Base-by-base conservation (phyloP, 2,113 vertebrate species). In the Dipodomys merriami region DNA sequence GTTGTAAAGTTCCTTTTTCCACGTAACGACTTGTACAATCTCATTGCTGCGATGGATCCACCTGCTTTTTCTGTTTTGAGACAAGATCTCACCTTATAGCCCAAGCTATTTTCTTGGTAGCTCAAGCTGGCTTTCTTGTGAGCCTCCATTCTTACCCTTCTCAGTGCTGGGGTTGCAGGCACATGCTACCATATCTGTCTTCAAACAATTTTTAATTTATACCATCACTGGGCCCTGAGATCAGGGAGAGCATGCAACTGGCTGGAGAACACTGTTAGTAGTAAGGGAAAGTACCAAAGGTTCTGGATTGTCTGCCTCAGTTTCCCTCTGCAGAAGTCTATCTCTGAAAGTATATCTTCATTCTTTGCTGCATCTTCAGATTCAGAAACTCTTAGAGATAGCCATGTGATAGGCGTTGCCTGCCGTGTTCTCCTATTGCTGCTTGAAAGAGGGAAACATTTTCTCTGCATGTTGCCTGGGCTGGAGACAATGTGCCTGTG, bases 381-480 rank as follows among this genome's bases (percentile, higher is more conserved):
- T 73, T 46, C 8, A 7, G 71, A 64, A 20, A 33, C 62, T 46
- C 23, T 3, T 0, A 3, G n/a, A 25, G 22, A 53, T 39, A 83
- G 35, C 22, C 2, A 1, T 22, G 23, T 27, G 44, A 77, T 19
- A 33, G 35, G 5, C 4, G 19, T 27, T 3, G 9, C 2, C 23
- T 46, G 33, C 33, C 1, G 1, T 22, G 94, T 88, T 90, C 46
- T 88, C n/a, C 35, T n/a, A 86, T 23, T 57, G 71, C 73, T 96
- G 76, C 44, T 23, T 91, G 88, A 49, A 90, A 67, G 30, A 95
- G 22, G 46, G 87, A 67, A 76, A 81, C 73, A 83, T 96, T 94
- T 93, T 82, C 93, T 86, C 60, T 96, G 86, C 68, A 20, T 93
- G 83, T 81, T 96, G 82, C 77, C 60, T 91, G 71, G 71, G 81